Evolutionary conservation across 2,113 vertebrate genomes (phyloP).

Genomic region (Felis catus): F.catus_Fca126_mat1.0 CM031426.1:27796001-27796500

Average conservation of each 20-base stretch:
- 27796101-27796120: not conserved
- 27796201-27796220: accelerated
- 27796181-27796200: accelerated
- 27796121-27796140: not conserved
- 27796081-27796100: accelerated
- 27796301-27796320: accelerated
- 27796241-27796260: accelerated
- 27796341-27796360: accelerated
- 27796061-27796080: not conserved
- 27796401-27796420: not conserved
- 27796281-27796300: not conserved
- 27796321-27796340: not conserved
- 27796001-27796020: not conserved
- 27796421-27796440: not conserved
- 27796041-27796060: not conserved
- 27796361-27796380: not conserved
- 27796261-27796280: accelerated
- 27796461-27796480: not conserved
- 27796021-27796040: not conserved
- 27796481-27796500: not conserved
- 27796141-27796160: accelerated
- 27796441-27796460: not conserved
- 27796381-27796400: not conserved
- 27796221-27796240: accelerated
- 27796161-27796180: accelerated